A percentile compares a stretch with the other conserved stretches of the same genome.
phyloP scores from a whole-genome alignment of 2,888 invertebrate genomes.

The Odontomyia ornata region DNA sequence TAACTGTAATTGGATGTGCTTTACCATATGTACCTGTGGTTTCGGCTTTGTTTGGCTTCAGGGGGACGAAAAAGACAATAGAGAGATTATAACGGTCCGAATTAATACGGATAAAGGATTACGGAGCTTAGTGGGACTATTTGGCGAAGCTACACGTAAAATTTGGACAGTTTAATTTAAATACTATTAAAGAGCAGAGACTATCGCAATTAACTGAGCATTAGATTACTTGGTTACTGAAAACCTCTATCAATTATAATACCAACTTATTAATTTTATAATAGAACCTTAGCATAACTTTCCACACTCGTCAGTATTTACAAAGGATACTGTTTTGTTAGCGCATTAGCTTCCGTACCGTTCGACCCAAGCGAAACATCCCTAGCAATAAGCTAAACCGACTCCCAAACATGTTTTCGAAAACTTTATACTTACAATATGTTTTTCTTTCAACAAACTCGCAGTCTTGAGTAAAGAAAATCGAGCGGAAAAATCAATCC shows the following conservation, averaged over 20 bases:
- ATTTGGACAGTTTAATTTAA: constrained; percentile 17
- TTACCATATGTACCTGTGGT: too few species aligned
- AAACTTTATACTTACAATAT: neutral
- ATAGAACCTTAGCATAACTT: too few species aligned
- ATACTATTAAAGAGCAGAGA: constrained; percentile 6
- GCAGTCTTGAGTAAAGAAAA: neutral
- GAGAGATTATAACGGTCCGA: too few species aligned
- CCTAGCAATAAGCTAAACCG: too few species aligned
- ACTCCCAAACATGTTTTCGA: neutral
- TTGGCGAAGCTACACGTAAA: neutral
- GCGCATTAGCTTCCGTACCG: too few species aligned
- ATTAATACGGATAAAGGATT: constrained; percentile 1
- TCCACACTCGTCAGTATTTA: too few species aligned
- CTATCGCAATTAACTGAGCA: constrained; percentile 17
- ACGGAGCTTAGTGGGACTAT: neutral
- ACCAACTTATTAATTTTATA: too few species aligned
- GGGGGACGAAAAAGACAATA: neutral
- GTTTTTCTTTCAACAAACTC: neutral
- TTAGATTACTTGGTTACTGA: neutral
- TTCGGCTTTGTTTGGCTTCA: too few species aligned
- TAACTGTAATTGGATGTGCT: too few species aligned
- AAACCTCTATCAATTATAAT: too few species aligned
- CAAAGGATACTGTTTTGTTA: too few species aligned
- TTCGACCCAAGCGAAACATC: too few species aligned
- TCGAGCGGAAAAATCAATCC: constrained; percentile 4